A percentile compares a stretch with the other conserved stretches of the same genome.
Evolutionary conservation across 2,797 vertebrate species (phyloP).

Genomic region (Falco berigora): DNA sequence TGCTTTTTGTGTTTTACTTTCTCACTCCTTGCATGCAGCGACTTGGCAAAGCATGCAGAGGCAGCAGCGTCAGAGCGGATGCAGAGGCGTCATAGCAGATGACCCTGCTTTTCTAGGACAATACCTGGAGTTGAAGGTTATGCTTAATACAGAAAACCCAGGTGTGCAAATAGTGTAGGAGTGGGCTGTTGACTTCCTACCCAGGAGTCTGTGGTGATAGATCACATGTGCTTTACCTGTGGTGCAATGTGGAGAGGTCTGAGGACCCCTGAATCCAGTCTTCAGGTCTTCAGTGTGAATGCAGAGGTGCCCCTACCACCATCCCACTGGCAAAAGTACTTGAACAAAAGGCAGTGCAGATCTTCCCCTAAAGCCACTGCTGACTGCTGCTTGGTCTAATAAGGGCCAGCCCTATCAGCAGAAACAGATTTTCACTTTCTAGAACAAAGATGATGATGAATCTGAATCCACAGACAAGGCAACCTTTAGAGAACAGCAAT

Average conservation of each 20-base stretch:
- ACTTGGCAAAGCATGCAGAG: neutral
- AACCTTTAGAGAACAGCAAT: conserved; percentile 14
- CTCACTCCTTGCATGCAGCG: neutral
- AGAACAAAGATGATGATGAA: neutral
- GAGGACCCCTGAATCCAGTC: neutral
- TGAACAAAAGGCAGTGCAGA: neutral
- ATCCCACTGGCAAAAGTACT: neutral
- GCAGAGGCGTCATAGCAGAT: neutral
- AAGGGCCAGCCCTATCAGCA: neutral
- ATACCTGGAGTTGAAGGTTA: neutral
- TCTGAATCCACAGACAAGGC: neutral
- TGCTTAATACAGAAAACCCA: neutral
- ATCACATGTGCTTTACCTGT: neutral
- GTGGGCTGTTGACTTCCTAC: neutral
- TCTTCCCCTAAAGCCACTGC: neutral
- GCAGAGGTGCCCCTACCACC: neutral
- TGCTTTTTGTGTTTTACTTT: neutral
- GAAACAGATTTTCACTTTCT: neutral
- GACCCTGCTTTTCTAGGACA: neutral
- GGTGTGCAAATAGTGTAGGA: neutral
- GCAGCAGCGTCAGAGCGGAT: neutral
- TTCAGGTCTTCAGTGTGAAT: neutral
- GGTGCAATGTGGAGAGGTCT: neutral
- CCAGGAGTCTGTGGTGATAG: neutral
- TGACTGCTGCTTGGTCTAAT: neutral